Conservation (phyloP, 1,140 invertebrate species). For the Coboldia fuscipes region DNA sequence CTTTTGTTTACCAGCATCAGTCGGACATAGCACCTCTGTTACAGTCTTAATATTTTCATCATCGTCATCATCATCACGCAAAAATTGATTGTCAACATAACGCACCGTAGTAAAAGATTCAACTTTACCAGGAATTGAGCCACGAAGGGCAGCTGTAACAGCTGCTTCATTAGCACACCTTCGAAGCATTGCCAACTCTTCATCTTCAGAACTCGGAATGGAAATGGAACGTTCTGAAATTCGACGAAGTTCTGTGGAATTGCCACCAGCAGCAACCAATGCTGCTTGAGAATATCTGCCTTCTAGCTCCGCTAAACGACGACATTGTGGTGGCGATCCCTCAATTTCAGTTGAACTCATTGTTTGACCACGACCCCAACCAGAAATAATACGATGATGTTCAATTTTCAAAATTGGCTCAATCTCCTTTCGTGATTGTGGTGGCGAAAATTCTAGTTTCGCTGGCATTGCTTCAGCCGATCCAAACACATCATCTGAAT, state of each 20-base stretch:
- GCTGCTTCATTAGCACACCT: slow-evolving; percentile 19
- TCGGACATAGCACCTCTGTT: too few relatives aligned
- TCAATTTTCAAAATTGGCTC: slow-evolving; percentile 43
- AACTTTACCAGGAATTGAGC: too few relatives aligned
- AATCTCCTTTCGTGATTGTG: slow-evolving; percentile 43
- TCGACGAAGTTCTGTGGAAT: slow-evolving; percentile 33
- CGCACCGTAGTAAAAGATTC: too few relatives aligned
- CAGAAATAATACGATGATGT: slow-evolving; percentile 38
- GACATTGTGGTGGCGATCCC: slow-evolving; percentile 40
- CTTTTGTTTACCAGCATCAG: too few relatives aligned
- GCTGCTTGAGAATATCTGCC: slow-evolving; percentile 34
- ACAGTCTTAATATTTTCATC: too few relatives aligned
- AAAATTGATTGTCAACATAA: too few relatives aligned
- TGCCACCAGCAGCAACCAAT: slow-evolving; percentile 29
- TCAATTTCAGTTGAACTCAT: slow-evolving; percentile 52
- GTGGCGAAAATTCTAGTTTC: slow-evolving; percentile 41
- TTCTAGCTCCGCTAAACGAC: slow-evolving; percentile 30
- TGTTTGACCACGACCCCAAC: slow-evolving; percentile 41
- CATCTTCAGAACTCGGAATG: slow-evolving; percentile 45
- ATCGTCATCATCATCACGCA: too few relatives aligned
- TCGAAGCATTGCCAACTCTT: slow-evolving; percentile 20
- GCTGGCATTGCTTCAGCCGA: slow-evolving; percentile 42
- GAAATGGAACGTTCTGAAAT: slow-evolving; percentile 46
- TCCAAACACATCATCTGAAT: slow-evolving; percentile 48
- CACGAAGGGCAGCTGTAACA: too few relatives aligned